A percentile compares a stretch with the other conserved stretches of the same genome.
Conservation (phyloP, 2,113 vertebrate species). For the Penelope pileata region DNA sequence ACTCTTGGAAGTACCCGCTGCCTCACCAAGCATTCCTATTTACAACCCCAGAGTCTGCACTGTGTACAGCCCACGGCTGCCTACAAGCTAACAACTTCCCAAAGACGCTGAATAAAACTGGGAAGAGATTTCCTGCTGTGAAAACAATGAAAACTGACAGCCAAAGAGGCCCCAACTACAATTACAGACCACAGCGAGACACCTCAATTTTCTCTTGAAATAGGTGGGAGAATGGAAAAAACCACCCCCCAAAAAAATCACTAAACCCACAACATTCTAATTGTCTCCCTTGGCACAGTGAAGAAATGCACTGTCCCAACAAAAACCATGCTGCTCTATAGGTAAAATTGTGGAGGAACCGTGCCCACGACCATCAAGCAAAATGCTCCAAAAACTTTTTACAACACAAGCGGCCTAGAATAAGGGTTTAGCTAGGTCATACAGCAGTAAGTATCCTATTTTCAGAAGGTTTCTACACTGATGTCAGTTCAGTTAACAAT, state of each 20-base stretch:
- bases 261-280: background rate
- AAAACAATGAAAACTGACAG: background rate
- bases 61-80: background rate
- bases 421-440: background rate
- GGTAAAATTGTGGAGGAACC: background rate
- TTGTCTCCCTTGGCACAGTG: background rate
- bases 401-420: no score
- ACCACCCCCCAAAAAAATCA: background rate
- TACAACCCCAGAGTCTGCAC: background rate
- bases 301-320: background rate
- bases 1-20: rapidly evolving
- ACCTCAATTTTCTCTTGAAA: background rate
- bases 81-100: background rate
- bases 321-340: background rate
- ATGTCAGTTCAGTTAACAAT: background rate
- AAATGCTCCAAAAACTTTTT: background rate
- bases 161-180: background rate
- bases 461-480: background rate
- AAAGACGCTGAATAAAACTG: background rate
- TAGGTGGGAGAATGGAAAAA: background rate
- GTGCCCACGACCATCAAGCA: background rate
- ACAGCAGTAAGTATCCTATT: background rate
- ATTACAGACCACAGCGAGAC: background rate
- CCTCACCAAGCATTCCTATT: background rate
- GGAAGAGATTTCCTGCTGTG: background rate